Evolutionary conservation across 2,797 vertebrate genomes (phyloP).

Genomic region (Gastrophryne carolinensis): DNA sequence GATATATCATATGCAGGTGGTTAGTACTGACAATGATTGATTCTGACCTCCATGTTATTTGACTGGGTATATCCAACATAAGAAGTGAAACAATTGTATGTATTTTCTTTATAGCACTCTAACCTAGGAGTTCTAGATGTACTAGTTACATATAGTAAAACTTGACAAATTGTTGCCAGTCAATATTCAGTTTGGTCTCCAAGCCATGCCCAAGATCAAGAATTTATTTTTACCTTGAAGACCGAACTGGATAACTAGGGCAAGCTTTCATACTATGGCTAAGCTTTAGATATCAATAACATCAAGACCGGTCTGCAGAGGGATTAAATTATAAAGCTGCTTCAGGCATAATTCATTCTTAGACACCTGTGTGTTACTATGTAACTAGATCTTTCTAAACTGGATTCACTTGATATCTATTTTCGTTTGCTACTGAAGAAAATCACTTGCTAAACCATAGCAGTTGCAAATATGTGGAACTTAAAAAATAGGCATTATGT

Average conservation of each 20-base stretch:
- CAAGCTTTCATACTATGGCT: not conserved
- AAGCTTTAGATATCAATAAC: not conserved
- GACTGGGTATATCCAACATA: too few species aligned
- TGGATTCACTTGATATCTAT: not conserved
- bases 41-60: too few species aligned
- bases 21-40: too few species aligned
- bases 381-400: not conserved
- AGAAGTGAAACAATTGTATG: too few species aligned
- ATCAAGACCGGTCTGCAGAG: not conserved
- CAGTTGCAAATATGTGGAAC: not conserved
- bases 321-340: conserved; percentile 12
- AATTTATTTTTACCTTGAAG: too few species aligned
- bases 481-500: not conserved
- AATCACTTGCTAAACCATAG: not conserved
- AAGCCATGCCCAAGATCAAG: too few species aligned
- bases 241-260: not conserved
- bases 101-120: too few species aligned
- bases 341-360: conserved; percentile 1
- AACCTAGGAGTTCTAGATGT: too few species aligned
- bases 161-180: too few species aligned
- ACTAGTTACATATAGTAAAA: too few species aligned
- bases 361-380: not conserved
- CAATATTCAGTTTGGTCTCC: too few species aligned
- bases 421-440: not conserved
- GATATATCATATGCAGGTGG: too few species aligned